Evolutionary conservation across 2,113 vertebrate species (phyloP).

Genomic region (Herpailurus yagouaroundi): DNA sequence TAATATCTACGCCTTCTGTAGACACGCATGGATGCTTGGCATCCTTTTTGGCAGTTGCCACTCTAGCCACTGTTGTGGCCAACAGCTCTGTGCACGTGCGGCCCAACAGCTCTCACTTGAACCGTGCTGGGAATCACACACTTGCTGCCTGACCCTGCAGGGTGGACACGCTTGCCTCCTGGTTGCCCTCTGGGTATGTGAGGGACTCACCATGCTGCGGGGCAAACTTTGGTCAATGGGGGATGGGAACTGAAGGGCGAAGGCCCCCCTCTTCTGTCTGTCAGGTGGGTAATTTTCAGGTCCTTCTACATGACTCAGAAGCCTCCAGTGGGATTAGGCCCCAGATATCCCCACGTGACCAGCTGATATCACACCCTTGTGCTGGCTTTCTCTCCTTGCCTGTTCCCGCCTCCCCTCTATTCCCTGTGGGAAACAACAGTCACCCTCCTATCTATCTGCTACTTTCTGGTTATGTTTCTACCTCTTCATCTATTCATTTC

Average conservation of each 20-base stretch:
- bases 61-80: not conserved
- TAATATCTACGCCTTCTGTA: not conserved
- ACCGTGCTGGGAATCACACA: not conserved
- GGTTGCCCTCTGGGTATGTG: not conserved
- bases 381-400: not conserved
- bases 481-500: not conserved
- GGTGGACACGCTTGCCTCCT: not conserved
- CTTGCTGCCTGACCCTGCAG: not conserved
- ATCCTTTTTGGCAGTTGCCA: not conserved
- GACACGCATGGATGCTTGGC: not conserved
- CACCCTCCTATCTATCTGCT: not conserved
- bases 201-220: not conserved
- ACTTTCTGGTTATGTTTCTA: not conserved
- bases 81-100: not conserved
- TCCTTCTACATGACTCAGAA: not conserved
- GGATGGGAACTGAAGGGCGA: no score
- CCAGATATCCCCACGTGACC: accelerated
- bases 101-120: not conserved
- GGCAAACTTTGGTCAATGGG: not conserved
- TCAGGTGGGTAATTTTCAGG: not conserved
- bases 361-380: accelerated
- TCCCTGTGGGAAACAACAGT: not conserved
- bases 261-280: not conserved
- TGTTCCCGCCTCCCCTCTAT: not conserved
- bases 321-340: no score